Percentiles rank a stretch among this genome's conserved stretches.
Evolutionary conservation across 2,113 vertebrate species (phyloP).

Genomic region (Mystacornis crossleyi): DNA sequence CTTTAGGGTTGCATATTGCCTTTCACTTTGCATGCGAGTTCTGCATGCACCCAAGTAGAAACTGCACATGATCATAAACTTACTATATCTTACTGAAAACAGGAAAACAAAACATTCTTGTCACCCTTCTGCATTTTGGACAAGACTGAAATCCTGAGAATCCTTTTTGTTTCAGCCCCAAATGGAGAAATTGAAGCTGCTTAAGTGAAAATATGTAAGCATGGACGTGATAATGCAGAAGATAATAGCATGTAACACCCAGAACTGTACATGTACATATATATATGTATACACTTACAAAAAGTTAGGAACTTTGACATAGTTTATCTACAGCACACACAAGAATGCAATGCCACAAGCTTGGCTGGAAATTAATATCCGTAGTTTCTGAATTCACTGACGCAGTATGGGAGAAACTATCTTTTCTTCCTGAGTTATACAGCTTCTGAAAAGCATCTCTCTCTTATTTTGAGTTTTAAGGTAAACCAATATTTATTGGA

Average conservation of each 20-base stretch:
- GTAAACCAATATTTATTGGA: neutral
- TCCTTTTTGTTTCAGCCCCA: neutral
- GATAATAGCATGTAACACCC: neutral
- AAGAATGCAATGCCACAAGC: neutral
- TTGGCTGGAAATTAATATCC: neutral
- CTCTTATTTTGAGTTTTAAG: neutral
- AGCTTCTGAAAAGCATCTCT: neutral
- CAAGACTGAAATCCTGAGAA: neutral
- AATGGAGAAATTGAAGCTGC: neutral
- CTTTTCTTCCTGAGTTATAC: neutral
- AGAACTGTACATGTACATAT: neutral
- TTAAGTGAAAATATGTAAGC: neutral
- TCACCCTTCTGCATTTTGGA: neutral
- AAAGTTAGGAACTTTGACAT: neutral
- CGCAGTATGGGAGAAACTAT: rapidly evolving
- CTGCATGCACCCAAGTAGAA: neutral
- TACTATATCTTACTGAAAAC: neutral
- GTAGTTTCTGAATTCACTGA: neutral
- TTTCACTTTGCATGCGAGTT: neutral
- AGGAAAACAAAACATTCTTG: neutral
- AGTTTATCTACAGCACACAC: neutral
- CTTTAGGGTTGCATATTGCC: neutral
- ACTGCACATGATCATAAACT: neutral
- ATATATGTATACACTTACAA: neutral
- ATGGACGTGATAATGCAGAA: neutral